Conservation (phyloP, 2,888 invertebrate species). For the Ochropleura leucogaster region DNA sequence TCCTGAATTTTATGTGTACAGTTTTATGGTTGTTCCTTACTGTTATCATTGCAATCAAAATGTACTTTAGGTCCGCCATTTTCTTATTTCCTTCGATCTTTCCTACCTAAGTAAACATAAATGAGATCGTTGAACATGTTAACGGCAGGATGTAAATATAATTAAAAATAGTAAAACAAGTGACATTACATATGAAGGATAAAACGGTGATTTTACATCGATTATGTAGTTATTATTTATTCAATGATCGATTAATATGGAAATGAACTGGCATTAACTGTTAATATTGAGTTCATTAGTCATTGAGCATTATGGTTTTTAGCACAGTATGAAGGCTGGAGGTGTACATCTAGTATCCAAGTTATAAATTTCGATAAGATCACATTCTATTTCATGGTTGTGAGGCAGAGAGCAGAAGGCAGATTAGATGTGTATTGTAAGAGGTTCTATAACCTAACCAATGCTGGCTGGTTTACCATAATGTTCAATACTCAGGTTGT, state of each 20-base stretch:
- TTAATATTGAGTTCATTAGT: slow-evolving; percentile 54
- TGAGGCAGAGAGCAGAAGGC: no score
- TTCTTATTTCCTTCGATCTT: slow-evolving; percentile 29
- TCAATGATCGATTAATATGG: slow-evolving; percentile 64
- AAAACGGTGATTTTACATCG: slow-evolving; percentile 63
- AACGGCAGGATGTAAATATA: slow-evolving; percentile 49
- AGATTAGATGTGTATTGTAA: no score
- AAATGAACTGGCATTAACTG: slow-evolving; percentile 61
- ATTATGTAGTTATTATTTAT: slow-evolving; percentile 53
- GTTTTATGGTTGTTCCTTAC: slow-evolving; percentile 40
- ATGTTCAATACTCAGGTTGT: no score
- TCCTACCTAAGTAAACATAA: slow-evolving; percentile 14
- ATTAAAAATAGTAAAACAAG: slow-evolving; percentile 51
- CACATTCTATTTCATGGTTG: background rate
- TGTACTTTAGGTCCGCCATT: slow-evolving; percentile 26
- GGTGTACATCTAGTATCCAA: background rate
- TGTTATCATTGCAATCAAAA: slow-evolving; percentile 44
- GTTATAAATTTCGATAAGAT: background rate
- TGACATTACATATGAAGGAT: slow-evolving; percentile 65
- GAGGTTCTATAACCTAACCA: no score
- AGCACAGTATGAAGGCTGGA: slow-evolving; percentile 11
- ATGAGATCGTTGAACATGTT: slow-evolving; percentile 24
- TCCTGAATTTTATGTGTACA: slow-evolving; percentile 20
- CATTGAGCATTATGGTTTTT: slow-evolving; percentile 57
- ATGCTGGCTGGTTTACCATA: no score